Evolutionary conservation across 1,140 invertebrate species (phyloP).

Genomic region (Alviniconcha marisindica): DNA sequence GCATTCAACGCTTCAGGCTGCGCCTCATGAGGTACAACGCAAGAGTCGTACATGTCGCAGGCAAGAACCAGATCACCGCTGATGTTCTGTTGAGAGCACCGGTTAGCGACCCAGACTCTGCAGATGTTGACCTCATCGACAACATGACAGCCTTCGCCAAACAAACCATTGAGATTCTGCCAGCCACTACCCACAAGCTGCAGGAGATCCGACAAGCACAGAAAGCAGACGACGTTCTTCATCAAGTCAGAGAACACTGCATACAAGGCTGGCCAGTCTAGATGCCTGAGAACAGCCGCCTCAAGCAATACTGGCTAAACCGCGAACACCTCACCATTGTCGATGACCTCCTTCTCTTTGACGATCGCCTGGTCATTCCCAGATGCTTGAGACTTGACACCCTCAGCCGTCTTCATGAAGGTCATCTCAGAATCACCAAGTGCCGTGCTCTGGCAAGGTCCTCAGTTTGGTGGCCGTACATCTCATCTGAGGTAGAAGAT

Average conservation of each 20-base stretch:
- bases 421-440: constrained; percentile 44
- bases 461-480: constrained; percentile 37
- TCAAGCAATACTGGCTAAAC: constrained; percentile 30
- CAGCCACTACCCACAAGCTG: constrained; percentile 6
- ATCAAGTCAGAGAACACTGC: constrained; percentile 3
- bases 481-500: constrained; percentile 31
- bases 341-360: background rate
- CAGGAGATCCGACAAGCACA: constrained; percentile 15
- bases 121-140: background rate
- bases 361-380: constrained; percentile 45
- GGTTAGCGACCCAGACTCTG: background rate
- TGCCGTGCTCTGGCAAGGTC: background rate
- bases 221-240: background rate
- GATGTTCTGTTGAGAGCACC: constrained; percentile 50
- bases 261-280: constrained; percentile 6
- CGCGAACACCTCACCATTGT: background rate
- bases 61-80: constrained; percentile 47
- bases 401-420: constrained; percentile 36
- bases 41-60: constrained; percentile 43
- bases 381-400: constrained; percentile 24
- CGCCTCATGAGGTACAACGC: constrained; percentile 44
- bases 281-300: background rate
- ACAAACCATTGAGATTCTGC: background rate
- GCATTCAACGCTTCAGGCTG: constrained; percentile 51
- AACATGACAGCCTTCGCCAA: background rate